Conservation (phyloP, 2,113 vertebrate species). For the Rhinoderma darwinii region DNA sequence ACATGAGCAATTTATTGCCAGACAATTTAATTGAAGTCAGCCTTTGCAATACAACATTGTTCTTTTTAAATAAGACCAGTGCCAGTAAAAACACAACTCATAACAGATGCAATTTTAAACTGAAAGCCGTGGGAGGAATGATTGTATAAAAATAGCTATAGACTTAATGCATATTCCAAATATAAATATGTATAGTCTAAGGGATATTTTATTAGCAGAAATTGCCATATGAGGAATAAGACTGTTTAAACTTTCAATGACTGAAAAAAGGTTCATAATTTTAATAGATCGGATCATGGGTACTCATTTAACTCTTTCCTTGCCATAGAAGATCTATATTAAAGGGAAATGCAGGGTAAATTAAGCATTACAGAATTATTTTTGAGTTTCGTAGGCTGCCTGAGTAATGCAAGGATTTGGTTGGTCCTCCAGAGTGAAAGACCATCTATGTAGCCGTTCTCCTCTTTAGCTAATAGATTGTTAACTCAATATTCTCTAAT, state of each 20-base stretch:
- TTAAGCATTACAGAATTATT: no score
- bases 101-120: slow-evolving; percentile 53
- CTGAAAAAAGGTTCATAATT: not conserved
- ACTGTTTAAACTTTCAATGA: not conserved
- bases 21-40: slow-evolving; percentile 55
- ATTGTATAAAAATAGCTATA: slow-evolving; percentile 38
- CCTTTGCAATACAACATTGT: slow-evolving; percentile 52
- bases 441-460: no score
- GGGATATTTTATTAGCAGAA: slow-evolving; percentile 22
- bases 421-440: no score
- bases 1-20: slow-evolving; percentile 53
- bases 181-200: slow-evolving; percentile 21
- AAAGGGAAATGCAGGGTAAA: no score
- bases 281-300: not conserved
- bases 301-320: not conserved
- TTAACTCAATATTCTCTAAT: no score
- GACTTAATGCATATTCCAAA: slow-evolving; percentile 34
- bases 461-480: no score
- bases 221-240: slow-evolving; percentile 12
- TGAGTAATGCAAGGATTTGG: no score
- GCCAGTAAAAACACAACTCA: slow-evolving; percentile 58
- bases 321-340: not conserved
- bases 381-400: no score
- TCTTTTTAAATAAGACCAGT: slow-evolving; percentile 50
- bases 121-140: slow-evolving; percentile 37